Evolutionary conservation across 2,797 vertebrate species (phyloP).

Genomic region (Sebastes alutus): DNA sequence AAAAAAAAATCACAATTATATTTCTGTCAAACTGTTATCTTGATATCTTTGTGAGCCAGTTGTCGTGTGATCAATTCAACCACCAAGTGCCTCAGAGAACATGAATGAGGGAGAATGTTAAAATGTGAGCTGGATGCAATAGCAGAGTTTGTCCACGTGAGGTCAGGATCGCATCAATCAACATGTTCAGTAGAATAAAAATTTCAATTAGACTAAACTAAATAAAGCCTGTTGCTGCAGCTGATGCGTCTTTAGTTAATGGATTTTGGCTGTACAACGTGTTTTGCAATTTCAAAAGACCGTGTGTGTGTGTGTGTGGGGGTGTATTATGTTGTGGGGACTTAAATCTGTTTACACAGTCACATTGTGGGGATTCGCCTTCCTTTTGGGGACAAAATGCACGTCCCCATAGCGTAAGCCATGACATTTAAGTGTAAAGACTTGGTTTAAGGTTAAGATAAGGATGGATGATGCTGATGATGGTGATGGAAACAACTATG

Average conservation of each 20-base stretch:
- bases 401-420: too few species aligned
- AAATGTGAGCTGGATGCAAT: constrained; percentile 1
- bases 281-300: not conserved
- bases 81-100: not conserved
- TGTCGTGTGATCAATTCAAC: not conserved
- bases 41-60: not conserved
- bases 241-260: not conserved
- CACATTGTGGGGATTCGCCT: too few species aligned
- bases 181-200: not conserved
- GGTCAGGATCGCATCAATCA: constrained; percentile 10
- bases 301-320: not conserved
- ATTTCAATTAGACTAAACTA: not conserved
- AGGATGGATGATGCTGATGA: too few species aligned
- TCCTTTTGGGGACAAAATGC: too few species aligned
- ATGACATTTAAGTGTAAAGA: too few species aligned
- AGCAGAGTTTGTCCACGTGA: constrained; percentile 18
- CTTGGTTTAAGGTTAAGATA: too few species aligned
- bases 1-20: not conserved
- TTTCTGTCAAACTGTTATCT: not conserved
- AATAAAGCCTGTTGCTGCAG: not conserved
- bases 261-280: not conserved
- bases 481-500: too few species aligned
- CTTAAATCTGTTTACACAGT: too few species aligned
- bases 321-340: too few species aligned
- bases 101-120: not conserved